These are phyloP conservation scores for Psilopogon haemacephalus DNA, from an alignment of 2,113 vertebrate genomes.

Conservation along the genomic window DNA sequence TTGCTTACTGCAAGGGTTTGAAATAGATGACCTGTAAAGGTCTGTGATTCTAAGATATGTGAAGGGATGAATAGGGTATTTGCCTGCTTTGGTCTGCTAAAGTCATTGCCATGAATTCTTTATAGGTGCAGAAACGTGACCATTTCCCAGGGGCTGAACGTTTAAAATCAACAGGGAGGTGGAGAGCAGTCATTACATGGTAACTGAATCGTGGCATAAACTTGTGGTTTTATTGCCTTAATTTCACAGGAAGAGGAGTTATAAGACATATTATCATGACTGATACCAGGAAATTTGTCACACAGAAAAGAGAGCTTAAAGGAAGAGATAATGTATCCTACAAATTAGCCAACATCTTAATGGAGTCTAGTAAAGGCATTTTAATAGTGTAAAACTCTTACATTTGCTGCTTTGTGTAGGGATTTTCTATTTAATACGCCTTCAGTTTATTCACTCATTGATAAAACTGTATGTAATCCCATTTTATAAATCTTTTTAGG, in stretches of 20 bases:
- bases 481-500: conserved; percentile 36
- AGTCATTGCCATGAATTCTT: not conserved
- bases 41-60: not conserved
- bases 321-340: not conserved
- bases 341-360: conserved; percentile 10
- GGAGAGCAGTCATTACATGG: not conserved
- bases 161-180: not conserved
- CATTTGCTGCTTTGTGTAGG: not conserved
- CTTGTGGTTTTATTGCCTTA: conserved; percentile 8
- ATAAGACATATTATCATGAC: not conserved
- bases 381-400: not conserved
- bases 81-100: not conserved
- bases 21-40: too few species aligned
- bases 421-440: conserved; percentile 12
- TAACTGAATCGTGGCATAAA: not conserved
- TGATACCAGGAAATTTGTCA: conserved; percentile 1
- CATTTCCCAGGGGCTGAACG: not conserved
- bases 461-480: conserved; percentile 31
- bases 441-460: conserved; percentile 2
- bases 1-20: too few species aligned
- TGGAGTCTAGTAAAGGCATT: not conserved
- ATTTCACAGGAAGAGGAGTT: conserved; percentile 25
- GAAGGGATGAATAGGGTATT: not conserved
- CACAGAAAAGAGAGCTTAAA: not conserved
- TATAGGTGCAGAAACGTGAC: not conserved